Base-by-base conservation (phyloP, 2,888 invertebrate genomes). In the Lucinisca nassula region DNA sequence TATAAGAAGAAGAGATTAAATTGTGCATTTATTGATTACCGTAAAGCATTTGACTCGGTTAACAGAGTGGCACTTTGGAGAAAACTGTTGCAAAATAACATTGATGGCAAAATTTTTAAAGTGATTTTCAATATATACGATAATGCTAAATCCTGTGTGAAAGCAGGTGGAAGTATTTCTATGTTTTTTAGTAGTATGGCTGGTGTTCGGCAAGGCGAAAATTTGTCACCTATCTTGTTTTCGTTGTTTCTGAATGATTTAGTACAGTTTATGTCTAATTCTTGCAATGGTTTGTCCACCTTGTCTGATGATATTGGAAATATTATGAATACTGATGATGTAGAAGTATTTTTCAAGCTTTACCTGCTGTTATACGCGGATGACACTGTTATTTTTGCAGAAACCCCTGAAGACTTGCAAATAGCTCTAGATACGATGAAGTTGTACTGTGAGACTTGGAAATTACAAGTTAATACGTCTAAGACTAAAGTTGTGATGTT, bases 91-190 rank as follows among this genome's bases (percentile, higher is more conserved):
- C 12, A 24, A 17, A 35, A 67, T 32, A 67, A 67, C 17, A 21
- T 35, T 67, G 35, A 67, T 67, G 67, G 67, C 67, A 67, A 35
- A 32, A 67, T 67, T 21, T 67, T 35, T 35, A 67, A 67, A 21
- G 67, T 67, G 17, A 67, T 67, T 67, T 67, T 67, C 35, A 67
- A 35, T 67, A 35, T 67, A 35, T 67, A 67, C 21, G 67, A 67
- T 32, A 67, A 67, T 35, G 67, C 67, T 67, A 67, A 67, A 67
- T 61, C 61, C 17, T 61, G 61, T 61, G 61, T 61, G 17, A n/a
- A 61, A 61, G 51, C 51, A 51, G 51, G 51, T 21, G 21, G 51
- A 17, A 51, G 21, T 21, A 51, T 51, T 8, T 51, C 51, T 51
- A 21, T 51, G 51, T 51, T 61, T 61, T n/a, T 61, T 61, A 61